Evolutionary conservation across 2,888 invertebrate genomes (phyloP), one percentile per base, ranked within the genome.

Genomic region (Diadegma fenestrale): DNA sequence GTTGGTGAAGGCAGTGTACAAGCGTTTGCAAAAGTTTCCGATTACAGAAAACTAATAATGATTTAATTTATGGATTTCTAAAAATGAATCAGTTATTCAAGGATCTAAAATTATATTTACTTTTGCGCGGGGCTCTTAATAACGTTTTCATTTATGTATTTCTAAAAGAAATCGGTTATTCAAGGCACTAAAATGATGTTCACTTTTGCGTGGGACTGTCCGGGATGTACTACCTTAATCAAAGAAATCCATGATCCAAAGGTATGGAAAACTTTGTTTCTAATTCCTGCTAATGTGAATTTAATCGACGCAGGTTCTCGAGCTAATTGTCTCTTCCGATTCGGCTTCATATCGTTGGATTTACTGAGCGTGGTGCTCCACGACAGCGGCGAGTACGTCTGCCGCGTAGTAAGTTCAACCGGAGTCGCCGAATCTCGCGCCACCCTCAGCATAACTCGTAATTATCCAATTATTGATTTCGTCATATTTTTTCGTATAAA

Each of bases 321-420:
- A 93, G 98, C 98, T 93, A 98, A 98, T 92, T 97, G 98, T 88
- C 97, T 98, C 92, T 98, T 99, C 95, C 98, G 99, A 94, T 99
- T 99, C 95, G 99, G 99, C 90, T 99, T 98, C 94, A 99, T 99
- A 91, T 98, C 99, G 89, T 95, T 99, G 90, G 98, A 99, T 93
- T 95, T 99, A 93, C 96, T 99, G 90, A 97, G 97, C 94, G 96
- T 98, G 82, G 96, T 97, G 89, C 95, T 96, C 87, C 96, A 97
- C 92, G 99, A 99, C 93, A 96, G 97, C 91, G 99, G 98, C 82
- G 98, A 98, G 94, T 98, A 98, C 92, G 96, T 97, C 87, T 98
- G 98, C 94, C 96, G 98, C 87, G 98, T 98, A 68, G 96, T 96
- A 54, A 98, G 98, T 93, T 96, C 97, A 66, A 96, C 98, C 63